Conservation (phyloP, 2,888 invertebrate species). For the Gandaritis pyraliata region DNA sequence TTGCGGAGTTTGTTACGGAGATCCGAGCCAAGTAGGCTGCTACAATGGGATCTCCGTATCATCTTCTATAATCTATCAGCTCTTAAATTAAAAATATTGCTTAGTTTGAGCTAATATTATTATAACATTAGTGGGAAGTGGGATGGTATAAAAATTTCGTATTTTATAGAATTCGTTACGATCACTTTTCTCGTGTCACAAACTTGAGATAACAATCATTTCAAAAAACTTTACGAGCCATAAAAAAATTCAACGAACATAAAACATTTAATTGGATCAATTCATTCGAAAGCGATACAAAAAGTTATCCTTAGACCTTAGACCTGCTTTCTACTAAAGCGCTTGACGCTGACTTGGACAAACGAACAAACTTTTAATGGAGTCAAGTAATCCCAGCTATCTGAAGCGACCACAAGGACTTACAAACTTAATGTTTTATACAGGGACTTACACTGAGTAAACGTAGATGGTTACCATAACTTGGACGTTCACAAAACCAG, state of each 20-base stretch:
- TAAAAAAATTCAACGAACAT: constrained; percentile 29
- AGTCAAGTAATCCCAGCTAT: no score
- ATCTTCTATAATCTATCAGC: background rate
- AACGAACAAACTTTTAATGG: no score
- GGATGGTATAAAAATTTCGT: background rate
- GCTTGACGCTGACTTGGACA: background rate
- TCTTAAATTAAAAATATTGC: no score
- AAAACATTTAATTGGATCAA: constrained; percentile 30
- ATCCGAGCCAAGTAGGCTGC: no score
- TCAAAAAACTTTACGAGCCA: constrained; percentile 11
- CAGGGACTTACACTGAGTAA: no score
- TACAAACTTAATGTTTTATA: no score
- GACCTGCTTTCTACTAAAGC: constrained; percentile 1
- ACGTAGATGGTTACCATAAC: no score
- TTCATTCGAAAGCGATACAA: constrained; percentile 18
- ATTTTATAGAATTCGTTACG: constrained; percentile 7
- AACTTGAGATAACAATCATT: constrained; percentile 11
- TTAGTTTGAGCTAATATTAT: constrained; percentile 1
- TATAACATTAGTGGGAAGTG: background rate
- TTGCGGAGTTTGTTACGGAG: no score
- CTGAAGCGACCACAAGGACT: no score
- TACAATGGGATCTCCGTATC: no score
- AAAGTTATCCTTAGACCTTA: background rate
- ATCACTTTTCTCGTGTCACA: constrained; percentile 16
- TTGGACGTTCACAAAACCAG: no score